phyloP scores from a whole-genome alignment of 2,888 invertebrate genomes.

The Trichacis sp. region DNA sequence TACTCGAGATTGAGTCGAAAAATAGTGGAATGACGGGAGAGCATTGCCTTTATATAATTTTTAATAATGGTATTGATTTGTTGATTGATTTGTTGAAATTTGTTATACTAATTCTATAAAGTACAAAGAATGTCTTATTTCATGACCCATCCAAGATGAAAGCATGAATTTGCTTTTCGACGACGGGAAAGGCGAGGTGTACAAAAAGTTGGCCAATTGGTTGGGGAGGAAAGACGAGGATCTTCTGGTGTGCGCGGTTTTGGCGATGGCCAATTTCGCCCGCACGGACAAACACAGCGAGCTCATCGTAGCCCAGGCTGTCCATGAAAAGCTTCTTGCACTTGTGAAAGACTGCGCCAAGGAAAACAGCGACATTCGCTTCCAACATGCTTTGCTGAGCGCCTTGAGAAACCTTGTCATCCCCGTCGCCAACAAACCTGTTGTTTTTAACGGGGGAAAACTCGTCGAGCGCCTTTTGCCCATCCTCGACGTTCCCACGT shows the following conservation, averaged over 20 bases:
- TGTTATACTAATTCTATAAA: too few species aligned
- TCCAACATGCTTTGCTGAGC: conserved; percentile 82
- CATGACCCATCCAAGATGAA: too few species aligned
- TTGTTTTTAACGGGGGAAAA: conserved; percentile 77
- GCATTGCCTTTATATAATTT: too few species aligned
- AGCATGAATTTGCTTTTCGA: conserved; percentile 89
- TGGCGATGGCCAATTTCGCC: conserved; percentile 92
- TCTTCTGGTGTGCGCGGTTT: conserved; percentile 83
- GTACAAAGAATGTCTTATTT: too few species aligned
- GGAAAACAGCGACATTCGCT: conserved; percentile 60
- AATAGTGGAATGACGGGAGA: too few species aligned
- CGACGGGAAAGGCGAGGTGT: conserved; percentile 80
- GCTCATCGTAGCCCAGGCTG: conserved; percentile 83
- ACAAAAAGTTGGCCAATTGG: conserved; percentile 82
- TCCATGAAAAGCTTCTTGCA: conserved; percentile 76
- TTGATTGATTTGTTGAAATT: too few species aligned
- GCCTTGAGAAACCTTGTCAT: conserved; percentile 84
- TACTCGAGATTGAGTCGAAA: too few species aligned
- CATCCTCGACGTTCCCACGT: conserved; percentile 77
- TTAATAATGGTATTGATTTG: too few species aligned
- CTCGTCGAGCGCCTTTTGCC: conserved; percentile 81
- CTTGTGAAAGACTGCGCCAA: conserved; percentile 60
- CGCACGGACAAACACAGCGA: conserved; percentile 87
- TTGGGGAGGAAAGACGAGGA: conserved; percentile 80
- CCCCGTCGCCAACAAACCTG: conserved; percentile 80